Evolutionary conservation across 2,113 vertebrate genomes (phyloP).

Genomic region (Ceuthmochares aereus): DNA sequence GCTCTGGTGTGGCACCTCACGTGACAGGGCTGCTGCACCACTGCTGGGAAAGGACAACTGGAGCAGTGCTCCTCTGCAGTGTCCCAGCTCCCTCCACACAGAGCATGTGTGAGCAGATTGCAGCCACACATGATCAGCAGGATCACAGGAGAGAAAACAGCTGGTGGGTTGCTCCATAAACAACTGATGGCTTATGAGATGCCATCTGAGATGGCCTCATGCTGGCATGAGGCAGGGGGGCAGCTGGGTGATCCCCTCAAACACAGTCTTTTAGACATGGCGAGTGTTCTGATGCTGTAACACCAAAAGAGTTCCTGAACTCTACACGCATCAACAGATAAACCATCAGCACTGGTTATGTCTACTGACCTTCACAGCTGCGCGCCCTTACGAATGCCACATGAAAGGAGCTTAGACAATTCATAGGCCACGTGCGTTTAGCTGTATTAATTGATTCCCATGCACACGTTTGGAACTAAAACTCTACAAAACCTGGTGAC

Average conservation of each 20-base stretch:
- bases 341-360: neutral
- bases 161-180: neutral
- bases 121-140: neutral
- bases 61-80: neutral
- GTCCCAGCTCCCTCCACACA: neutral
- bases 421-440: neutral
- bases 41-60: too few species aligned
- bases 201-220: neutral
- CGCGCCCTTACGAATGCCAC: neutral
- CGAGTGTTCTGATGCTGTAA: neutral
- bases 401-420: neutral
- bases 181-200: neutral
- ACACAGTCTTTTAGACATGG: neutral
- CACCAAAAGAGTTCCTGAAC: neutral
- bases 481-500: neutral
- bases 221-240: neutral
- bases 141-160: neutral
- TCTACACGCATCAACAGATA: neutral
- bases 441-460: neutral
- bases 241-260: neutral
- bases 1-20: neutral
- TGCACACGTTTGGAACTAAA: neutral
- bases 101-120: fast-evolving
- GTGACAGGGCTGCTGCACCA: too few species aligned
- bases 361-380: neutral